phyloP scores from a whole-genome alignment of 2,888 invertebrate species.

The Chalcis sispes region DNA sequence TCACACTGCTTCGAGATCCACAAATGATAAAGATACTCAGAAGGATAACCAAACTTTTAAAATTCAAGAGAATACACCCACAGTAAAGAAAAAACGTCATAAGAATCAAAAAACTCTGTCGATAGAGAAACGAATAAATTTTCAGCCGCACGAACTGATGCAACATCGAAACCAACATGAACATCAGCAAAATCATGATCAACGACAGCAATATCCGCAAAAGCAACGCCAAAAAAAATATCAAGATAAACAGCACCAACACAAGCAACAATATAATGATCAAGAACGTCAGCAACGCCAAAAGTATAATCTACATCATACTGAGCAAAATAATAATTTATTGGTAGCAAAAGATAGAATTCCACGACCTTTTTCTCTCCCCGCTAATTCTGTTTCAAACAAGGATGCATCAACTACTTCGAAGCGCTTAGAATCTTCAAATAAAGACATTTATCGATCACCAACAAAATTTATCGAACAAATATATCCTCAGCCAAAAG shows the following conservation, averaged over 20 bases:
- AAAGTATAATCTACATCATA: background rate
- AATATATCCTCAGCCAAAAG: background rate
- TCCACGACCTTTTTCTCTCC: slow-evolving; percentile 56
- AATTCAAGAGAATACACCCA: background rate
- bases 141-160: background rate
- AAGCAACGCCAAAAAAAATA: background rate
- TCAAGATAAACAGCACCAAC: background rate
- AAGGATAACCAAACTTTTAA: background rate
- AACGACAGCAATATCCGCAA: background rate
- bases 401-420: background rate
- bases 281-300: background rate
- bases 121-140: background rate
- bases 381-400: background rate
- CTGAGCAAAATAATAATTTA: background rate
- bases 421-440: background rate
- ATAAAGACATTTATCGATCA: background rate
- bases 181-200: background rate
- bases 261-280: background rate
- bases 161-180: background rate
- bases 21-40: background rate
- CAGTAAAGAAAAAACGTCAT: slow-evolving; percentile 9
- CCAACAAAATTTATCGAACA: background rate
- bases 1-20: background rate
- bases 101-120: background rate
- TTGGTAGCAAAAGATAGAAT: slow-evolving; percentile 47